Percentiles rank a stretch among this genome's conserved stretches.
These are phyloP conservation scores for Australoheros facetus DNA, from an alignment of 2,797 vertebrate species.

Conservation along the genomic window DNA sequence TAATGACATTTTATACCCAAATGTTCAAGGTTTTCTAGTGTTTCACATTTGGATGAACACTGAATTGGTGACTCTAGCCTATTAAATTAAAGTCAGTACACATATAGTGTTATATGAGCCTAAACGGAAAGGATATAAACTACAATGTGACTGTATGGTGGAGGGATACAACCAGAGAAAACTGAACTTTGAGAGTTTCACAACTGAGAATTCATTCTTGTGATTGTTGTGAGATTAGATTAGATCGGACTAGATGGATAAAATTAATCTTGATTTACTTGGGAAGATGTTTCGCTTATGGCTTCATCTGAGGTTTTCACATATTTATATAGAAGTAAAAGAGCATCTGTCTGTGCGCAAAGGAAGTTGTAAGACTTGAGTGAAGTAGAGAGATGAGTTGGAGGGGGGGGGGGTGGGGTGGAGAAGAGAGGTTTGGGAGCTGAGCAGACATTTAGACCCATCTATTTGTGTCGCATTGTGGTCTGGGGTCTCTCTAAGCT, in stretches of 20 bases:
- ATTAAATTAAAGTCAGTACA: too few relatives aligned
- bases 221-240: not conserved
- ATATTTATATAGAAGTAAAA: not conserved
- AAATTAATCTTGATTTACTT: not conserved
- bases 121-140: not conserved
- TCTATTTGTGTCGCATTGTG: constrained; percentile 60
- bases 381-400: not conserved
- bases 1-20: too few relatives aligned
- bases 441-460: constrained; percentile 41
- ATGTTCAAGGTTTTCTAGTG: too few relatives aligned
- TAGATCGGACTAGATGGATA: not conserved
- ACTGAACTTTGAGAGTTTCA: not conserved
- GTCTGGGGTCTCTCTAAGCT: constrained; percentile 64
- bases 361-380: not conserved
- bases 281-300: not conserved
- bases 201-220: not conserved
- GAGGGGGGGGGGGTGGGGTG: not conserved
- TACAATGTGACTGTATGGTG: not conserved
- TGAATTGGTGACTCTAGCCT: too few relatives aligned
- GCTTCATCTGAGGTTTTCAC: not conserved
- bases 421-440: not conserved
- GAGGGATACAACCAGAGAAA: not conserved
- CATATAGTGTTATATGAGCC: not conserved
- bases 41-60: too few relatives aligned
- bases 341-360: not conserved